Evolutionary conservation across 2,888 invertebrate species (phyloP), one percentile per base, ranked within the genome.

Genomic region (Hanleya hanleyi): DNA sequence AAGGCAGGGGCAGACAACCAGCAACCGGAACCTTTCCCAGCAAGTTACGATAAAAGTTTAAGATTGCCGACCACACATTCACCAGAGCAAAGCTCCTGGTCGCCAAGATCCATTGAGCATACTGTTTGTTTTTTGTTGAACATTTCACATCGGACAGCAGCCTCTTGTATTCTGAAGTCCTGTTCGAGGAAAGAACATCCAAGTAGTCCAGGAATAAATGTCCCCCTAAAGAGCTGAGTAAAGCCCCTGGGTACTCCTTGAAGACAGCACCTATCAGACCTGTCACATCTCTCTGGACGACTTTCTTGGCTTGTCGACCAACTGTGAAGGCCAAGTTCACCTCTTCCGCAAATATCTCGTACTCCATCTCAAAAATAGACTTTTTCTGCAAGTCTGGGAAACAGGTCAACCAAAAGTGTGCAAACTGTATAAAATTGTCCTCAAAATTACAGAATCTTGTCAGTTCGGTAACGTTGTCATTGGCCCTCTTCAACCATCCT

Each of bases 381-480:
- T 83, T 79, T 69, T 86, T 86, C 67, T 88, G 85, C 49, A 77
- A 65, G 74, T 87, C 87, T 12, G 85, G 83, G 74, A 90, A 88
- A 36, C 86, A 84, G 6, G 84, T 81, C 29, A 90, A 80, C 90
- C 89, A 90, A 76, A 90, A 90, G 76, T 90, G 89, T 67, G 88
- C 86, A 83, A 90, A 89, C 67, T 84, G 81, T 29, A 90, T 86
- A 83, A 88, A 90, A 73, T 87, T 87, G 37, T 88, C 88, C 2
- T 79, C 83, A 35, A 74, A 73, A 38, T 80, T 81, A 77, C 86
- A 84, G 78, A 85, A 90, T 5, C 76, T 67, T 15, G 84, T 71
- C 38, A 90, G 71, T 22, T 88, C 86, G 15, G 81, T 78, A 0
- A 90, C 83, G 47, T 78, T 74, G 37, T 76, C 78, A 77, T 88